Evolutionary conservation across 2,113 vertebrate genomes (phyloP).

Genomic region (Alethe castanea): DNA sequence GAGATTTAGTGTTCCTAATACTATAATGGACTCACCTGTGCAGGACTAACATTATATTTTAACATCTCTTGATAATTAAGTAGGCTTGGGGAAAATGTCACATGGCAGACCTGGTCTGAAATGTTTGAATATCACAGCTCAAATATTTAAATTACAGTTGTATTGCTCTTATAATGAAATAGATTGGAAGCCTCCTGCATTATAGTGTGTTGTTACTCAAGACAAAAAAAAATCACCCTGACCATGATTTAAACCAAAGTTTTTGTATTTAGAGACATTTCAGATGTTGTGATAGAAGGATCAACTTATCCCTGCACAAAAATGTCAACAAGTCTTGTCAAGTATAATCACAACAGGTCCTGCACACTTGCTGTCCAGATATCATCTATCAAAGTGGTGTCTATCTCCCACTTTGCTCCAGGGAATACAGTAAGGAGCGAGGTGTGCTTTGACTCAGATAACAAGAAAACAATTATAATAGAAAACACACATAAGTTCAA

Average conservation of each 20-base stretch:
- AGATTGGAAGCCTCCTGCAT: neutral
- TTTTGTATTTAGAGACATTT: neutral
- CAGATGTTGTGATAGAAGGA: neutral
- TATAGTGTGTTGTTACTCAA: neutral
- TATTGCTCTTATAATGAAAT: neutral
- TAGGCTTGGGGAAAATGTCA: neutral
- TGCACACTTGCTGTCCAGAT: neutral
- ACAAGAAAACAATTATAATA: neutral
- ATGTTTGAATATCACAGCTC: neutral
- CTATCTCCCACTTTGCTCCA: neutral
- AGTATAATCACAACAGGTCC: neutral
- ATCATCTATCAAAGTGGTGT: neutral
- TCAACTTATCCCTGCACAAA: neutral
- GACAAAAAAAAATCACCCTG: neutral
- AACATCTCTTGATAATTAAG: neutral
- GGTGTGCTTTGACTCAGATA: neutral
- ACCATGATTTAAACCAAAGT: neutral
- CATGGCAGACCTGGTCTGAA: neutral
- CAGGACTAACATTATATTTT: neutral
- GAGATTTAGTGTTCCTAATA: neutral
- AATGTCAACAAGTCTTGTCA: neutral
- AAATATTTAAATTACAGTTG: neutral
- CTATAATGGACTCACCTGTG: neutral
- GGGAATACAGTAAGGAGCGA: neutral
- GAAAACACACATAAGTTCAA: neutral